A percentile compares a stretch with the other conserved stretches of the same genome.
Evolutionary conservation across 2,797 vertebrate genomes (phyloP).

Genomic region (Myotis myotis): DNA sequence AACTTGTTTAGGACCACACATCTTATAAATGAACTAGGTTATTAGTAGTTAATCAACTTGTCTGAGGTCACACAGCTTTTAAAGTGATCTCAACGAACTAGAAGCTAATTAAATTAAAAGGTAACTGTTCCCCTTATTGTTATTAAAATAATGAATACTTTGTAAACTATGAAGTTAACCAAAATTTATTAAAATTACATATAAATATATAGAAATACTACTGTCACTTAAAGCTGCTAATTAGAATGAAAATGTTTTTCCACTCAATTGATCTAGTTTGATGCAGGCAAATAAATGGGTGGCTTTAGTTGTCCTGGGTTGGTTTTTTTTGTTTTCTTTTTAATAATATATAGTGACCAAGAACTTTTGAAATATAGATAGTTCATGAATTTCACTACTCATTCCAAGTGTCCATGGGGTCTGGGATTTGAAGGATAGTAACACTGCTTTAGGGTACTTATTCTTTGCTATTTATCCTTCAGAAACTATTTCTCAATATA

Average conservation of each 20-base stretch:
- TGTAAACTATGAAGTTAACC: slow-evolving; percentile 2
- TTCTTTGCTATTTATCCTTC: not conserved
- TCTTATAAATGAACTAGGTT: not conserved
- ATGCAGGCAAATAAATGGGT: not conserved
- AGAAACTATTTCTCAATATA: not conserved
- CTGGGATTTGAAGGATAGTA: not conserved
- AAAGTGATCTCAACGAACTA: not conserved
- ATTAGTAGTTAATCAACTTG: not conserved
- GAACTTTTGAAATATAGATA: not conserved
- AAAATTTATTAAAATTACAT: not conserved
- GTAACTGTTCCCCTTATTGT: not conserved
- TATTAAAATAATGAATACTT: slow-evolving; percentile 21
- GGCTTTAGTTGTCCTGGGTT: not conserved
- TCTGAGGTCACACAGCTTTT: not conserved
- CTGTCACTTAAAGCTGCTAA: not conserved
- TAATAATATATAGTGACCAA: not conserved
- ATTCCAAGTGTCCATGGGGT: not conserved
- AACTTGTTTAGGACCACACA: not conserved
- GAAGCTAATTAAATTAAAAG: not conserved
- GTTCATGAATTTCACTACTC: not conserved
- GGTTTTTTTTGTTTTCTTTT: no score
- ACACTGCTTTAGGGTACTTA: not conserved
- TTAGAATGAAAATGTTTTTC: not conserved
- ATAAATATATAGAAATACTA: not conserved
- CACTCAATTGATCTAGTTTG: not conserved